Evolutionary conservation across 2,113 vertebrate genomes (phyloP), one percentile per base, ranked within the genome.

Genomic region (Siniperca knerii): DNA sequence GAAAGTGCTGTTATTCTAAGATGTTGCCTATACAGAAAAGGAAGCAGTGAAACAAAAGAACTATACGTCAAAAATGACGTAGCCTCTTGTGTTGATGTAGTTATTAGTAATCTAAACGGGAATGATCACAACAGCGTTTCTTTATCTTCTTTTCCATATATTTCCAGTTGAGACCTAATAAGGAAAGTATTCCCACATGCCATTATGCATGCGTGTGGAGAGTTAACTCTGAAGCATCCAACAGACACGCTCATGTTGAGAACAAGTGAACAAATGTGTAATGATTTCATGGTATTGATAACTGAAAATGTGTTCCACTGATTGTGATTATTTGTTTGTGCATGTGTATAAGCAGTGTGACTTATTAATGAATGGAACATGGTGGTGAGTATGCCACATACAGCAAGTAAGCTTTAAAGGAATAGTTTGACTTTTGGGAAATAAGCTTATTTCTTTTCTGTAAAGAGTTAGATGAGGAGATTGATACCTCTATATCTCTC

Each of bases 21-120:
- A 73, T 68, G 75, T 73, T 66, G 74, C 29, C 29, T 66, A 1
- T 50, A 16, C 8, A 80, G 62, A 61, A 69, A 48, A 79, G 44
- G 82, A 87, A 86, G 58, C 66, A 37, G 20, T 6, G 54, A 77
- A 78, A 88, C 66, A 75, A 83, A 81, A 50, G 66, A 35, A 75
- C 77, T 64, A 60, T 60, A 72, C 8, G 4, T 76, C 29, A 55
- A 57, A 80, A 35, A 33, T 75, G 48, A 73, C 25, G 7, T 0
- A n/a, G 9, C 6, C 23, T 20, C 52, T 68, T 37, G 46, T 1
- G 25, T 78, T 52, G 37, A 70, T 40, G 7, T 4, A 40, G 62
- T 23, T 8, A 18, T 61, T 23, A 42, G 35, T 20, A 74, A 35
- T 37, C 11, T 60, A 20, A 15, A 40, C 0, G 52, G 55, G 21